These are phyloP conservation scores for Monarcha castaneiventris DNA, from an alignment of 2,113 vertebrate genomes.

Conservation along the genomic window DNA sequence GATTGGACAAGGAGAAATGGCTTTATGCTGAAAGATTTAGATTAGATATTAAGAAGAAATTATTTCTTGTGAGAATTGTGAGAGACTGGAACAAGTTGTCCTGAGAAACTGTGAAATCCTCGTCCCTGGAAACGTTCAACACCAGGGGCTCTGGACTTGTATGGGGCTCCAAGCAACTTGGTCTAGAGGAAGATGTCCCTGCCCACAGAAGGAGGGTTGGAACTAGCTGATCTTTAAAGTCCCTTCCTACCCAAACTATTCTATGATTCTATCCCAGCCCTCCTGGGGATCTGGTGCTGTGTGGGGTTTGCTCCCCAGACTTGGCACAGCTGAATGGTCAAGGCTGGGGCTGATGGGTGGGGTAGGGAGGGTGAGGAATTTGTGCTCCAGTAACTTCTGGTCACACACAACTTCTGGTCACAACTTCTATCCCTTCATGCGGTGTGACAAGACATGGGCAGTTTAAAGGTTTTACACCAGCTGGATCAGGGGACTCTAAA, in stretches of 20 bases:
- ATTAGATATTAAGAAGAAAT: neutral
- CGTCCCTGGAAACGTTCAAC: neutral
- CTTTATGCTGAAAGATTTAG: neutral
- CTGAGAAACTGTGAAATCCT: neutral
- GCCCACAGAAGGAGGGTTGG: neutral
- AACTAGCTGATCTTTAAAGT: neutral
- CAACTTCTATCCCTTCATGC: rapidly evolving
- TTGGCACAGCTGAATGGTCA: neutral
- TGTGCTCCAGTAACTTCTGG: rapidly evolving
- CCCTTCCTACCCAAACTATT: neutral
- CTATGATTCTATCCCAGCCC: neutral
- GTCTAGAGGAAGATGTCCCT: neutral
- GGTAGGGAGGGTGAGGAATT: neutral
- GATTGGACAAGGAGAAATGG: neutral
- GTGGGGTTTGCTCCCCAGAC: neutral
- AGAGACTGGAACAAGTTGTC: neutral
- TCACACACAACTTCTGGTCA: neutral
- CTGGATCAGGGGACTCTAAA: neutral
- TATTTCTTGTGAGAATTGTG: neutral
- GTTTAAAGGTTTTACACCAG: neutral
- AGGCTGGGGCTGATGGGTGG: rapidly evolving
- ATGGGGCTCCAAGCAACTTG: neutral
- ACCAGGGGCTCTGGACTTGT: neutral
- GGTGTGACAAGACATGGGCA: rapidly evolving
- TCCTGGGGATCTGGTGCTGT: neutral